These are phyloP conservation scores for Psilopsiagon aurifrons DNA, from an alignment of 2,113 vertebrate genomes.

Conservation along the genomic window DNA sequence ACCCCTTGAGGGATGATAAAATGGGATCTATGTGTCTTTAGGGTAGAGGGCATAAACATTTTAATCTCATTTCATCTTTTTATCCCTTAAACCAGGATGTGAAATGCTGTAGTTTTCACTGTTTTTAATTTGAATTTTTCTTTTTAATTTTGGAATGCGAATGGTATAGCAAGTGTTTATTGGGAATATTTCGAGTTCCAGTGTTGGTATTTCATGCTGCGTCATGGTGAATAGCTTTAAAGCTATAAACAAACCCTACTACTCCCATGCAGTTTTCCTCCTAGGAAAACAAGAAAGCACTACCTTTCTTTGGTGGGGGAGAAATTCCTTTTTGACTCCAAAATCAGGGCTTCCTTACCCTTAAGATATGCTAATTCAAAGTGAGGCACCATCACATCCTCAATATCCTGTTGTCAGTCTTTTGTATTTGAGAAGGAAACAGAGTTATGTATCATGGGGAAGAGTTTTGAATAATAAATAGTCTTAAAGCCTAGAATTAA, in stretches of 20 bases:
- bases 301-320: background rate
- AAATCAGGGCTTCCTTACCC: background rate
- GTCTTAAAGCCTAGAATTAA: background rate
- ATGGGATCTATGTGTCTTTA: background rate
- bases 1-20: background rate
- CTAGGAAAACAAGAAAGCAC: background rate
- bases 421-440: background rate
- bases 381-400: background rate
- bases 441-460: background rate
- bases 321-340: background rate
- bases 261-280: background rate
- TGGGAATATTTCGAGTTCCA: background rate
- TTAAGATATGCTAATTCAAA: rapidly evolving
- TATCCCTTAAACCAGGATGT: background rate
- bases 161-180: background rate
- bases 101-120: background rate
- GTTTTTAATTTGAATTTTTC: background rate
- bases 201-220: background rate
- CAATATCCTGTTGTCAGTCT: background rate
- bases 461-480: background rate
- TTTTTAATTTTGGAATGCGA: background rate
- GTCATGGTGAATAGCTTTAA: background rate
- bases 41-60: background rate
- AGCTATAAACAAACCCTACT: background rate
- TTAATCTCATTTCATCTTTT: background rate